phyloP scores from a whole-genome alignment of 2,888 invertebrate genomes.

The Dorcus hopei region DNA sequence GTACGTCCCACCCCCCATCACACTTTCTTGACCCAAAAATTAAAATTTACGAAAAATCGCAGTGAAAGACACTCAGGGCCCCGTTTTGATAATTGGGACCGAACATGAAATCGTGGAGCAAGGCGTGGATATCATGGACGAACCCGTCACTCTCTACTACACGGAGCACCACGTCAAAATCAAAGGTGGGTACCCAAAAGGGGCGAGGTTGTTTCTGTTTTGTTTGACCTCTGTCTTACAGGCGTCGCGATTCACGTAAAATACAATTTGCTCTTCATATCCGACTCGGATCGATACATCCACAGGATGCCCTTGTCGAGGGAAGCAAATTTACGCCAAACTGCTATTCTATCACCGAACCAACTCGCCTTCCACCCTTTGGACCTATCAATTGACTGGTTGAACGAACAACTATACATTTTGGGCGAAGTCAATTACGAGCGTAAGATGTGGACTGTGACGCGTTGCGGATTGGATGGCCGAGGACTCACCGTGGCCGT shows the following conservation, averaged over 20 bases:
- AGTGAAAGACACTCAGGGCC: slow-evolving; percentile 67
- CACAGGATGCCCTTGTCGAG: slow-evolving; percentile 53
- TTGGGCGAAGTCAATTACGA: slow-evolving; percentile 66
- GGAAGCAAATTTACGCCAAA: slow-evolving; percentile 40
- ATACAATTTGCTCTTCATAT: slow-evolving; percentile 70
- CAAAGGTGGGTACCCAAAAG: slow-evolving; percentile 39
- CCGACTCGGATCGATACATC: slow-evolving; percentile 66
- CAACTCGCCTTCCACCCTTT: slow-evolving; percentile 63
- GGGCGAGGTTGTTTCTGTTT: not conserved
- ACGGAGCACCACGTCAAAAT: slow-evolving; percentile 54
- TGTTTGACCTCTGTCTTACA: slow-evolving; percentile 33
- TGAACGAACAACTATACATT: slow-evolving; percentile 80
- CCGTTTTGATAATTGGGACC: slow-evolving; percentile 67
- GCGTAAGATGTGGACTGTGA: slow-evolving; percentile 65
- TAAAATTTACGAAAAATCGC: slow-evolving; percentile 25
- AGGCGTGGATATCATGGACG: slow-evolving; percentile 63
- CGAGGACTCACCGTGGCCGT: slow-evolving; percentile 66
- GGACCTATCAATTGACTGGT: slow-evolving; percentile 83
- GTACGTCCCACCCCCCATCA: slow-evolving; percentile 45
- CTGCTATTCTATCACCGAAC: slow-evolving; percentile 51
- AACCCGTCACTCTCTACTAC: slow-evolving; percentile 63
- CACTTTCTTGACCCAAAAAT: not conserved
- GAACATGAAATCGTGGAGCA: slow-evolving; percentile 67
- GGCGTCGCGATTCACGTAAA: slow-evolving; percentile 78
- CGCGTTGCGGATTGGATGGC: slow-evolving; percentile 73